Base-by-base conservation (phyloP, 2,888 invertebrate species). In the Chloroclysta siterata region DNA sequence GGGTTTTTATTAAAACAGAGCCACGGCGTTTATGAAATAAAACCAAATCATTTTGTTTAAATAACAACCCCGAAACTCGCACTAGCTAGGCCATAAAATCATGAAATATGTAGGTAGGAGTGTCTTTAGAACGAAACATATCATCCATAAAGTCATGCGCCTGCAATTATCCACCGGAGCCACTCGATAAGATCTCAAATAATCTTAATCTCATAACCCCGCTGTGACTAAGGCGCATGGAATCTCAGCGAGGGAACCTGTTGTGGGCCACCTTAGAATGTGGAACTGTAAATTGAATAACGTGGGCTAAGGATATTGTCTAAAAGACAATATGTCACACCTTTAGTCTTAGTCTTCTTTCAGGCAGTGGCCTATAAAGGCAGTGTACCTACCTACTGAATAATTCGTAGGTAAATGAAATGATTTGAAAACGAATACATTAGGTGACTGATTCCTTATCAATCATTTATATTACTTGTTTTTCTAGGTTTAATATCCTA, bases 151-250 rank as follows among this genome's bases (percentile, higher is more conserved):
- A 77, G 73, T 80, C 82, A 80, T 79, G 75, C 72, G 74, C 75
- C 75, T 77, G 75, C 85, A 87, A 88, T 88, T 85, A 87, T 80
- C 79, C 72, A 68, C 71, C 75, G 75, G 71, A 74, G 72, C 72
- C 69, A 71, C 63, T 68, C 66, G 87, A 87, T 88, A 87, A 79
- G 74, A 87, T 87, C 85, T 83, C 80, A 80, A 54, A 54, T 54
- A 53, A 53, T 42, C 53, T 48, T 48, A 48, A 83, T 85, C 79
- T 72, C 71, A 69, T 82, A 78, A 79, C 79, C 82, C 82, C 60
- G 54, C 66, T 62, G 65, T 66, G 68, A 65, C 58, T 64, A 47
- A 61, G 63, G 50, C 53, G 65, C 52, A 58, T 15, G 70, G 70
- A 68, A 70, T 70, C 64, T 53, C 48, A 48, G 50, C 14, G 47